Conservation (phyloP, 2,888 invertebrate species). For the Coenonympha arcania region DNA sequence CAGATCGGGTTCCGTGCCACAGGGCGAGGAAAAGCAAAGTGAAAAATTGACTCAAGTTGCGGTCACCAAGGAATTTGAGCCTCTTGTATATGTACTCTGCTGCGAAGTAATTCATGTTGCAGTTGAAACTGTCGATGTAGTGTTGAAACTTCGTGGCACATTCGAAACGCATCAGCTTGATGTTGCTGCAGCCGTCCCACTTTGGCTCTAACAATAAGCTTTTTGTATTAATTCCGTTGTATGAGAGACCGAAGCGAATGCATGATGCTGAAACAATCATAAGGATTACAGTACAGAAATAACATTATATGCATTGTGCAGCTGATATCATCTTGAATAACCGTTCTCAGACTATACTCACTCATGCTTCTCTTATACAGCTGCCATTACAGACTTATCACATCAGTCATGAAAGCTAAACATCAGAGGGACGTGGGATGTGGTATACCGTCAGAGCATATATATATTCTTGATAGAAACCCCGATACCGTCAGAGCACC, state of each 20-base stretch:
- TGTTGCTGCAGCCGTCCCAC: constrained; percentile 95
- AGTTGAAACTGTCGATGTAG: constrained; percentile 93
- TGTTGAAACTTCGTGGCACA: constrained; percentile 87
- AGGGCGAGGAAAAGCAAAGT: constrained; percentile 91
- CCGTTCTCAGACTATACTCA: too few relatives aligned
- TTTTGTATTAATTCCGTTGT: constrained; percentile 80
- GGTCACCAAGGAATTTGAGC: constrained; percentile 90
- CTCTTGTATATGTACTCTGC: constrained; percentile 95
- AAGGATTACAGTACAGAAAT: neutral
- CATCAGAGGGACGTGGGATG: too few relatives aligned
- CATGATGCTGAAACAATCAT: constrained; percentile 57
- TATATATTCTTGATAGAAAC: too few relatives aligned
- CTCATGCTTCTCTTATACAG: too few relatives aligned
- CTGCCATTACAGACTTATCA: too few relatives aligned
- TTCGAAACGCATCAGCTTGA: constrained; percentile 87
- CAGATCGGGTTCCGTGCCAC: constrained; percentile 97
- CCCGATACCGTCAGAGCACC: too few relatives aligned
- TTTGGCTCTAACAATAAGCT: constrained; percentile 37
- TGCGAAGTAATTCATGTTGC: constrained; percentile 96
- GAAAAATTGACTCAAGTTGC: constrained; percentile 83
- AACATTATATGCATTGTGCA: too few relatives aligned
- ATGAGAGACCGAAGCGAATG: constrained; percentile 83
- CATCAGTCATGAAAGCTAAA: too few relatives aligned
- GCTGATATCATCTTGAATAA: too few relatives aligned
- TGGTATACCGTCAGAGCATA: too few relatives aligned